Percentiles rank a stretch among this genome's conserved stretches.
These are phyloP conservation scores for Gortyna flavago DNA, from an alignment of 2,888 invertebrate species.

Conservation along the genomic window DNA sequence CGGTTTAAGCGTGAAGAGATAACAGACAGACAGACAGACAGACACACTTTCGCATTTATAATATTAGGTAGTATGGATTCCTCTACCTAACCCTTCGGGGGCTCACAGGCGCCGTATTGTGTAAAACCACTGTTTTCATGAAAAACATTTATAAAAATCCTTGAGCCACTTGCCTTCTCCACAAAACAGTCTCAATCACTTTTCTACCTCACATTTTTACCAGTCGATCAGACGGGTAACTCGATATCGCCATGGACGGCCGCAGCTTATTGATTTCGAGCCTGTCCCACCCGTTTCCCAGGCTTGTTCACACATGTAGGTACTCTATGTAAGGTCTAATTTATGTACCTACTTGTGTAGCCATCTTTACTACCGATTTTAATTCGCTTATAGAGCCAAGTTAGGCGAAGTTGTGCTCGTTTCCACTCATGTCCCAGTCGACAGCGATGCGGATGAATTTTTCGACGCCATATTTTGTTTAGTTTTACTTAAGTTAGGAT, in stretches of 20 bases:
- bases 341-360: conserved; percentile 5
- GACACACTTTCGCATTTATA: no score
- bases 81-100: neutral
- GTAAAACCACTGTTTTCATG: neutral
- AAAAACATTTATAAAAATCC: neutral
- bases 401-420: neutral
- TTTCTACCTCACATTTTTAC: conserved; percentile 58
- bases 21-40: no score
- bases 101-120: neutral
- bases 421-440: conserved; percentile 3
- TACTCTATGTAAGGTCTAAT: conserved; percentile 42
- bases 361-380: conserved; percentile 20
- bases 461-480: neutral
- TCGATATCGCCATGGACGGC: conserved; percentile 75
- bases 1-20: no score
- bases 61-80: no score
- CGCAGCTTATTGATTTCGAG: conserved; percentile 82
- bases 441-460: neutral
- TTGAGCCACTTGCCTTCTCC: conserved; percentile 63
- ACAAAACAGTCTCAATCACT: conserved; percentile 14
- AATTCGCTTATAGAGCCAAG: conserved; percentile 4
- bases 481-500: neutral
- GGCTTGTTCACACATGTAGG: conserved; percentile 73
- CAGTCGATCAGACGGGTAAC: conserved; percentile 77
- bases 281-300: conserved; percentile 82